These are phyloP conservation scores for Siphonodentalium dalli DNA, from an alignment of 2,888 invertebrate genomes.

Conservation along the genomic window DNA sequence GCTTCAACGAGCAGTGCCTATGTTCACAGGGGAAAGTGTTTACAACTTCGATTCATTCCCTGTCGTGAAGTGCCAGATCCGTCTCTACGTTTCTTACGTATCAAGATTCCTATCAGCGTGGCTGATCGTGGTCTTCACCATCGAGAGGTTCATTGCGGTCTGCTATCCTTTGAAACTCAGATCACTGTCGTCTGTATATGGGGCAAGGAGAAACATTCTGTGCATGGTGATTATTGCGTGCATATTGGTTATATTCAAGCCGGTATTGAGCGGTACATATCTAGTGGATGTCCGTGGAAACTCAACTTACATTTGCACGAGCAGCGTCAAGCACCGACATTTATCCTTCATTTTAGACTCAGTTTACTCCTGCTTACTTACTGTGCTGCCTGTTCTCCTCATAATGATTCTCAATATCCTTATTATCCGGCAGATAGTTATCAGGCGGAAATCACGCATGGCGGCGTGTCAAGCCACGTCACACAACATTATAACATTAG, in stretches of 20 bases:
- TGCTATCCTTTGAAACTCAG: conserved; percentile 55
- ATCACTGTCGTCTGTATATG: conserved; percentile 40
- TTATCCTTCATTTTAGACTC: conserved; percentile 48
- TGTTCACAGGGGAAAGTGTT: conserved; percentile 24
- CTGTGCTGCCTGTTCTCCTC: conserved; percentile 46
- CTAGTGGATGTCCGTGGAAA: conserved; percentile 21
- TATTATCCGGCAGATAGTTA: conserved; percentile 40
- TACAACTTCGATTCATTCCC: conserved; percentile 36
- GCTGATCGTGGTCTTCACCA: conserved; percentile 57
- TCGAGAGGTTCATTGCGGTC: conserved; percentile 59
- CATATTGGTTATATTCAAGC: conserved; percentile 50
- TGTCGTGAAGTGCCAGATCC: conserved; percentile 70
- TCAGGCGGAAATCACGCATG: conserved; percentile 31
- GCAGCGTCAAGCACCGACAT: conserved; percentile 29
- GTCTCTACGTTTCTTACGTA: conserved; percentile 73
- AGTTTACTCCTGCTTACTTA: conserved; percentile 44
- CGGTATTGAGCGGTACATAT: conserved; percentile 44
- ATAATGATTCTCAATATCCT: conserved; percentile 48
- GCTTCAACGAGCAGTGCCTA: conserved; percentile 45
- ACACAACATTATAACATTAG: conserved; percentile 50
- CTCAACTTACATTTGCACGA: conserved; percentile 36
- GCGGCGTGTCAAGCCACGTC: conserved; percentile 35
- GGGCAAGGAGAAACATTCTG: conserved; percentile 39
- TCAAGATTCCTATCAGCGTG: conserved; percentile 58
- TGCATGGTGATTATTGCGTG: conserved; percentile 36